These are phyloP conservation scores for Subanguina moxae DNA, from an alignment of 1,140 invertebrate genomes.

Conservation along the genomic window DNA sequence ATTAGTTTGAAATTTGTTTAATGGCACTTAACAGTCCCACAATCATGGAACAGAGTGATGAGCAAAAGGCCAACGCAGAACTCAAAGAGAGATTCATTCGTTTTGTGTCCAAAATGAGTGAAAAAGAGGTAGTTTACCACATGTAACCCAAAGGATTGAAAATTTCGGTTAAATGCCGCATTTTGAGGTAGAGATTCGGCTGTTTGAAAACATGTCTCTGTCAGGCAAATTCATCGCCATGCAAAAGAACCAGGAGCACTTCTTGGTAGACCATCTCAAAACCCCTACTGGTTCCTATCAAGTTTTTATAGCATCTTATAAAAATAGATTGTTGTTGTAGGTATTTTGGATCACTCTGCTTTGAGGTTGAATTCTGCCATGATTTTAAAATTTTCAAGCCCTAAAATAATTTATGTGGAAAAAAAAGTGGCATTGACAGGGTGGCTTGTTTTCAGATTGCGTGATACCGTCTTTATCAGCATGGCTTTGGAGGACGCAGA, in stretches of 20 bases:
- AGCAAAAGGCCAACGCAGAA: conserved; percentile 32
- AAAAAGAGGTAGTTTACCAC: conserved; percentile 27
- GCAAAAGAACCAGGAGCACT: conserved; percentile 25
- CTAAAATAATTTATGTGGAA: too few relatives aligned
- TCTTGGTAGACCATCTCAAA: conserved; percentile 23
- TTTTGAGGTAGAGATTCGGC: conserved; percentile 25
- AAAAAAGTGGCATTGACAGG: too few relatives aligned
- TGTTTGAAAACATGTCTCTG: conserved; percentile 24
- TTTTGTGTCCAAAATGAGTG: conserved; percentile 13
- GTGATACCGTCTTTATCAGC: conserved; percentile 26
- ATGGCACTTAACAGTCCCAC: too few relatives aligned
- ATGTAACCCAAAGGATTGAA: neutral
- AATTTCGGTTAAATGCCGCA: conserved; percentile 4
- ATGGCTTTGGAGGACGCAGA: neutral
- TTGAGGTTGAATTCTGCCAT: conserved; percentile 20
- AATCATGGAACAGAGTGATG: neutral
- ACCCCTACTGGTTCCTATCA: conserved; percentile 29
- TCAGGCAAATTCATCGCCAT: conserved; percentile 29
- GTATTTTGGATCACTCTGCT: conserved; percentile 16
- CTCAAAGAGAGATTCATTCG: conserved; percentile 34
- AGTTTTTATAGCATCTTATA: too few relatives aligned
- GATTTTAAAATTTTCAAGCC: too few relatives aligned
- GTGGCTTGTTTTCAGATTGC: conserved; percentile 19
- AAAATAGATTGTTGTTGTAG: too few relatives aligned
- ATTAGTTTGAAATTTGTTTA: too few relatives aligned